phyloP scores from a whole-genome alignment of 1,140 invertebrate genomes.

The Lucilia cuprina region DNA sequence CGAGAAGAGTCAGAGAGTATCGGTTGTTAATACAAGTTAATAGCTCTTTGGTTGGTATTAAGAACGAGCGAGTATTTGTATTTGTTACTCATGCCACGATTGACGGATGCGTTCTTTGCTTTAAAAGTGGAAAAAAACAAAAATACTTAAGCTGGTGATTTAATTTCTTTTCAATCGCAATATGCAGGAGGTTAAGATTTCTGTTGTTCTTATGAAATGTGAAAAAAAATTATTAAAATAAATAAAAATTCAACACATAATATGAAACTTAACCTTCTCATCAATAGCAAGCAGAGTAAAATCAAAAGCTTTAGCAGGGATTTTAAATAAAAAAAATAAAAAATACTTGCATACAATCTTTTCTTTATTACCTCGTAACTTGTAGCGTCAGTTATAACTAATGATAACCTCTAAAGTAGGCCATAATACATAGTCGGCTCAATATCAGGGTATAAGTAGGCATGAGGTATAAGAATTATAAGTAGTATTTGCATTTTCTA shows the following conservation, averaged over 20 bases:
- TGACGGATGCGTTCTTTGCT: neutral
- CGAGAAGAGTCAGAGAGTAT: neutral
- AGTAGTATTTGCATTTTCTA: conserved; percentile 27
- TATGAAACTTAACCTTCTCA: neutral
- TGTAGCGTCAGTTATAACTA: neutral
- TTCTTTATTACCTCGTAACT: neutral
- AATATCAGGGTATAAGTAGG: neutral
- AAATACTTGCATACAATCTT: neutral
- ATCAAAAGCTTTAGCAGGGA: neutral
- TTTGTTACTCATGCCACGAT: neutral
- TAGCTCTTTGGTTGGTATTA: conserved; percentile 2
- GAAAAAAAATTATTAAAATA: too few species aligned
- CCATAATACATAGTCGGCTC: neutral
- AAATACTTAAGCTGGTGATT: conserved; percentile 10
- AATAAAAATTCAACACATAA: neutral
- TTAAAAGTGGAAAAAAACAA: neutral
- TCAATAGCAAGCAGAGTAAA: neutral
- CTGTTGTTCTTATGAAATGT: neutral
- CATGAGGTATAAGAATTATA: neutral
- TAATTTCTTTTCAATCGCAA: conserved; percentile 12
- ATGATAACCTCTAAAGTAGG: conserved; percentile 14
- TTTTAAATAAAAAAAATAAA: neutral
- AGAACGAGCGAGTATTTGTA: neutral
- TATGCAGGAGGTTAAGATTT: conserved; percentile 10
- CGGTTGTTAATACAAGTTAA: conserved; percentile 1